Conservation (phyloP, 2,113 vertebrate species). For the Barnardius zonarius region DNA sequence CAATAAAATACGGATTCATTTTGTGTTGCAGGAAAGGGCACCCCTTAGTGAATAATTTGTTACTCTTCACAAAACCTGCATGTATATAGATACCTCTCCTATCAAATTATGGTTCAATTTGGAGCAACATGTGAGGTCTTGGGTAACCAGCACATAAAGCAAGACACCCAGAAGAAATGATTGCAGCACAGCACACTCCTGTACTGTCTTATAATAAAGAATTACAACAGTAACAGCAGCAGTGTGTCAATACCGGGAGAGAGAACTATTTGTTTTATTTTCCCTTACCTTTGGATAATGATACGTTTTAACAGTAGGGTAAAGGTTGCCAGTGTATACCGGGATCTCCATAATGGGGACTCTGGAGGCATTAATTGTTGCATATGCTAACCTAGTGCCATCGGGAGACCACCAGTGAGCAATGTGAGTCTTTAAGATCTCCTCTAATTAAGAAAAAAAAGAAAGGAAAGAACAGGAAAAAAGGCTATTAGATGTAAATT, state of each 20-base stretch:
- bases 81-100: neutral
- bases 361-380: constrained; percentile 92
- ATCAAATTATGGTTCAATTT: neutral
- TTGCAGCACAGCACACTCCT: neutral
- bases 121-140: neutral
- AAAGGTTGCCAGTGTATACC: constrained; percentile 83
- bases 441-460: constrained; percentile 78
- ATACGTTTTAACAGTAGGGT: constrained; percentile 87
- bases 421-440: constrained; percentile 90
- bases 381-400: constrained; percentile 89
- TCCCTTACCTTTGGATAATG: constrained; percentile 93
- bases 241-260: neutral
- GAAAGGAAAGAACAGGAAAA: neutral
- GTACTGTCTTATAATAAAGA: neutral
- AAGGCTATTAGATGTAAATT: neutral
- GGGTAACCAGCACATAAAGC: neutral
- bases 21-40: neutral
- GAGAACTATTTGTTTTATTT: neutral
- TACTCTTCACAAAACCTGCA: neutral
- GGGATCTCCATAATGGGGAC: constrained; percentile 95
- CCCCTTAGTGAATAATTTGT: neutral
- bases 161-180: neutral
- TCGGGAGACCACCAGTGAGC: constrained; percentile 99
- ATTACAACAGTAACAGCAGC: neutral
- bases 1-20: neutral